Evolutionary conservation across 2,888 invertebrate genomes (phyloP).

Genomic region (Nezara viridula): DNA sequence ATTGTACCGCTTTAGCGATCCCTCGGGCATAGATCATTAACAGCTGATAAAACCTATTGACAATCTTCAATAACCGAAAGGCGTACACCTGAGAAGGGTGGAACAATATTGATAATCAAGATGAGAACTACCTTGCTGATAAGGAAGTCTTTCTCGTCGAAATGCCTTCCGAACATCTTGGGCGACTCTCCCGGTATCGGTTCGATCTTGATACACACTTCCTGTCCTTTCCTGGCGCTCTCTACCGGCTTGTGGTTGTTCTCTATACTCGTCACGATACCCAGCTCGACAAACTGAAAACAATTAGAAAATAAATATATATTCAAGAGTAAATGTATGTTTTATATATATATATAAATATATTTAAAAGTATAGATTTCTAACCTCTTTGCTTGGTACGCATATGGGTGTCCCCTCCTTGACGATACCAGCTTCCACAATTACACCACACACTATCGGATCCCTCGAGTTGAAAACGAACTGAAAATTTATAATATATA

Average conservation of each 20-base stretch:
- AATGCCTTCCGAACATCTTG: constrained; percentile 98
- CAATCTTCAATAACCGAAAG: too few species aligned
- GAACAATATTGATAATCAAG: background rate
- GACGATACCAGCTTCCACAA: constrained; percentile 94
- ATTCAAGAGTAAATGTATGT: too few species aligned
- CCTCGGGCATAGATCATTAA: too few species aligned
- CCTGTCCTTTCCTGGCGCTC: constrained; percentile 93
- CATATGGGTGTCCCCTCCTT: constrained; percentile 98
- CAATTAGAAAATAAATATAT: background rate
- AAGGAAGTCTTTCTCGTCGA: constrained; percentile 94
- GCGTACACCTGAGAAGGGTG: too few species aligned
- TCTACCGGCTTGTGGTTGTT: constrained; percentile 96
- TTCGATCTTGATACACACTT: constrained; percentile 97
- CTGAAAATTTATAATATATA: constrained; percentile 72
- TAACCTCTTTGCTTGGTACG: constrained; percentile 95
- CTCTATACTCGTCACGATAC: constrained; percentile 95
- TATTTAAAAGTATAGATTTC: constrained; percentile 65
- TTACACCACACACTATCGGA: constrained; percentile 97
- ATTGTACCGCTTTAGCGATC: too few species aligned
- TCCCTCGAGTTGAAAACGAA: constrained; percentile 98
- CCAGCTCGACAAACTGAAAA: constrained; percentile 91
- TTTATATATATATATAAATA: background rate
- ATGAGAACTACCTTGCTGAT: constrained; percentile 87
- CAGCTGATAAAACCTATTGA: too few species aligned
- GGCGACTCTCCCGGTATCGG: constrained; percentile 98